A percentile compares a stretch with the other conserved stretches of the same genome.
Conservation (phyloP, 1,140 invertebrate genomes). For the Hyles euphorbiae region DNA sequence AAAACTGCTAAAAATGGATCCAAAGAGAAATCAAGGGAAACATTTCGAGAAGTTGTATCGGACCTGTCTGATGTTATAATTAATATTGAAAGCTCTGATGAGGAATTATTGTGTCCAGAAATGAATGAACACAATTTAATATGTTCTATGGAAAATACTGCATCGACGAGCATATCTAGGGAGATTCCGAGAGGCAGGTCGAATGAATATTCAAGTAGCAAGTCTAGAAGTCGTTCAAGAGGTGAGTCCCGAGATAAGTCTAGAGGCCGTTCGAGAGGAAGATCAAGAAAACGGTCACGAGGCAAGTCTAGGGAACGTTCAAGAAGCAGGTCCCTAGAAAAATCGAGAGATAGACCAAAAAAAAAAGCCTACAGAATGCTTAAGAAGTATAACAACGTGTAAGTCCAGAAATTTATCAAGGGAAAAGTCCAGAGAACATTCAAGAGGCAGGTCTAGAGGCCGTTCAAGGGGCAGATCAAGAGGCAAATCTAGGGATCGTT, state of each 20-base stretch:
- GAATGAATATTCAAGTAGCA: not conserved
- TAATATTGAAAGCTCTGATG: too few species aligned
- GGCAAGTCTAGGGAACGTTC: slow-evolving; percentile 6
- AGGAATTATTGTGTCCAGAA: not conserved
- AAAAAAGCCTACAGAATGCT: slow-evolving; percentile 2
- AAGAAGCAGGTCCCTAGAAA: slow-evolving; percentile 8
- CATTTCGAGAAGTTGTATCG: too few species aligned
- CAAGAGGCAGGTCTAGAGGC: not conserved
- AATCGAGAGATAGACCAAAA: slow-evolving; percentile 3
- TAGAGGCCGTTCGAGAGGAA: not conserved
- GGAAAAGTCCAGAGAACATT: too few species aligned
- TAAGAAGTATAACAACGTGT: too few species aligned
- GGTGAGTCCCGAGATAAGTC: not conserved
- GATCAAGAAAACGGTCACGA: not conserved
- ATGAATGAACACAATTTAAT: too few species aligned
- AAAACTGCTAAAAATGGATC: too few species aligned
- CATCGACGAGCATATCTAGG: not conserved
- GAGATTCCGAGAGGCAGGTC: not conserved
- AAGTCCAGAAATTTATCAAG: too few species aligned
- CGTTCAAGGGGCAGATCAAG: not conserved
- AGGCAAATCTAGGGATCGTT: slow-evolving; percentile 10
- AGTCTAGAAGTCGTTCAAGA: not conserved
- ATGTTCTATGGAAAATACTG: too few species aligned
- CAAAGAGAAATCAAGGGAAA: too few species aligned
- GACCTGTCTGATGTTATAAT: too few species aligned